These are phyloP conservation scores for Hirtodrosophila cameraria DNA, from an alignment of 2,888 invertebrate species.

Conservation along the genomic window DNA sequence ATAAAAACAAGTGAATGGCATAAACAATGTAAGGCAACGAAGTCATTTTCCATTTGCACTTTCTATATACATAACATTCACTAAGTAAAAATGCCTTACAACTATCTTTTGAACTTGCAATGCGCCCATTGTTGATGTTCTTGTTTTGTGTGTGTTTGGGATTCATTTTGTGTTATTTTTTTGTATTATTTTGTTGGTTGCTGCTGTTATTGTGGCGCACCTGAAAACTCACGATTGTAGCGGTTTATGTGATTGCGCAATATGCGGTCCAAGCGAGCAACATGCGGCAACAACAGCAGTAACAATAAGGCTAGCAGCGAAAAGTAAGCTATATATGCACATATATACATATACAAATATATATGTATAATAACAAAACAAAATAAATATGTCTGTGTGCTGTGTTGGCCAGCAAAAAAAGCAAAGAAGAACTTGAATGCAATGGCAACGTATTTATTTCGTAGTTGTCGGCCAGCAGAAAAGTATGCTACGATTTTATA, in stretches of 20 bases:
- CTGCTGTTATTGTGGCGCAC: slow-evolving; percentile 51
- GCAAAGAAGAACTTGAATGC: too few species aligned
- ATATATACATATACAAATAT: slow-evolving; percentile 8
- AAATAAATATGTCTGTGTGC: slow-evolving; percentile 17
- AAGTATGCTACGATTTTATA: slow-evolving; percentile 61
- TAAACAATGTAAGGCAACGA: slow-evolving; percentile 37
- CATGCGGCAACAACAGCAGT: slow-evolving; percentile 28
- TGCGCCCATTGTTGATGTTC: slow-evolving; percentile 8
- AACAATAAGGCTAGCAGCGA: slow-evolving; percentile 12
- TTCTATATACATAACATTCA: too few species aligned
- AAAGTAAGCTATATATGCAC: slow-evolving; percentile 10
- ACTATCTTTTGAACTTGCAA: slow-evolving; percentile 18
- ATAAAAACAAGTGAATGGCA: slow-evolving; percentile 2
- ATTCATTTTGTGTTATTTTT: slow-evolving; percentile 6
- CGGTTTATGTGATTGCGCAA: slow-evolving; percentile 55
- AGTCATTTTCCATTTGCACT: slow-evolving; percentile 34
- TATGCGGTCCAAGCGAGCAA: slow-evolving; percentile 33
- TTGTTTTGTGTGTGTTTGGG: slow-evolving; percentile 6
- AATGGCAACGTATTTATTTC: slow-evolving; percentile 44
- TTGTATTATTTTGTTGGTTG: slow-evolving; percentile 10
- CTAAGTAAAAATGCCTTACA: slow-evolving; percentile 27
- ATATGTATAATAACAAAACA: slow-evolving; percentile 18
- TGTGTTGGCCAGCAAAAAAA: slow-evolving; percentile 6
- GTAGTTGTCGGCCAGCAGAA: slow-evolving; percentile 41
- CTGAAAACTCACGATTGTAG: slow-evolving; percentile 67